phyloP scores from a whole-genome alignment of 2,888 invertebrate species.

The Drosophila flavopinicola region DNA sequence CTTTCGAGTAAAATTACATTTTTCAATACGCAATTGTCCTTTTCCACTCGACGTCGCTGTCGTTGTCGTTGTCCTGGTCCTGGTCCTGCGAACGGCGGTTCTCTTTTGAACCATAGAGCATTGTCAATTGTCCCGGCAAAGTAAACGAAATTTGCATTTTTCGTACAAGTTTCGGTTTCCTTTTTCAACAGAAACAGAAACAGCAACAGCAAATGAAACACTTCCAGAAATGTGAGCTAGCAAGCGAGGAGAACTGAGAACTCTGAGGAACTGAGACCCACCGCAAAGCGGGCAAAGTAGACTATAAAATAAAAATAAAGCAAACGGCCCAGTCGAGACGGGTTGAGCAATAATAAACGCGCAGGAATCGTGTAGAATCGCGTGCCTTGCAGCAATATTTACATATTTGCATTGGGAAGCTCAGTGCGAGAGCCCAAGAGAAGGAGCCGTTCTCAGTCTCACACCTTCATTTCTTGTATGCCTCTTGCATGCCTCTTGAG shows the following conservation, averaged over 20 bases:
- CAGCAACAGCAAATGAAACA: constrained; percentile 53
- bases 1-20: constrained; percentile 65
- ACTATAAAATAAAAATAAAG: too few relatives aligned
- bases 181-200: too few relatives aligned
- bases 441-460: constrained; percentile 41
- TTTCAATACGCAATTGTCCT: constrained; percentile 77
- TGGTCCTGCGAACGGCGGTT: constrained; percentile 44
- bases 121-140: constrained; percentile 42
- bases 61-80: too few relatives aligned
- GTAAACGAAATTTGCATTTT: constrained; percentile 68
- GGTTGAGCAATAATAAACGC: constrained; percentile 46
- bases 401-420: constrained; percentile 63
- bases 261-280: constrained; percentile 49
- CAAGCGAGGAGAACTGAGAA: constrained; percentile 5
- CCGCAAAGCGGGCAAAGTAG: constrained; percentile 61
- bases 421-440: constrained; percentile 2
- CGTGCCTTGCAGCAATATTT: constrained; percentile 73
- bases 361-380: constrained; percentile 56
- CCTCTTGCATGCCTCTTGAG: constrained; percentile 31
- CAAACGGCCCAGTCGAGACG: constrained; percentile 47
- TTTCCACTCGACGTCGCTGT: constrained; percentile 42
- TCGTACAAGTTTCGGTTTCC: constrained; percentile 53
- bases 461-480: constrained; percentile 47
- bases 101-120: constrained; percentile 62
- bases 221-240: constrained; percentile 28